Conservation (phyloP, 2,888 invertebrate genomes). For the Conomelus anceps region DNA sequence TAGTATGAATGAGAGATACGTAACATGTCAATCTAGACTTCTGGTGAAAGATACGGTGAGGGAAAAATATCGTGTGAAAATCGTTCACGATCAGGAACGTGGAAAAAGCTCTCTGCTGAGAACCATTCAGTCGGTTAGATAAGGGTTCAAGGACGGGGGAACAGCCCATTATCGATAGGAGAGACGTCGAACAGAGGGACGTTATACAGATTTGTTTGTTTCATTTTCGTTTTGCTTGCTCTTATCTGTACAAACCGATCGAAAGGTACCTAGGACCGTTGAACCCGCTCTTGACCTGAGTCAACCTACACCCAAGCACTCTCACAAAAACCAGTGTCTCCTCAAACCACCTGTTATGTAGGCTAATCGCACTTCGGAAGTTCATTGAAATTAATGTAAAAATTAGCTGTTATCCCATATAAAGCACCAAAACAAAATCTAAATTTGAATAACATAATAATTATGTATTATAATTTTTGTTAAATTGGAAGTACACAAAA, state of each 20-base stretch:
- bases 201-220: not conserved
- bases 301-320: not conserved
- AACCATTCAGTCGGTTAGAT: not conserved
- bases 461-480: too few species aligned
- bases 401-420: too few species aligned
- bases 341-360: not conserved
- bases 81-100: too few species aligned
- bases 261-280: not conserved
- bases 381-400: too few species aligned
- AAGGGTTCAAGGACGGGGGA: not conserved
- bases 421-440: too few species aligned
- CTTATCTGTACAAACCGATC: not conserved
- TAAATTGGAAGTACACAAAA: too few species aligned
- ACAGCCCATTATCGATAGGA: not conserved
- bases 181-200: not conserved
- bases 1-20: too few species aligned
- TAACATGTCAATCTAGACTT: too few species aligned
- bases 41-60: not conserved
- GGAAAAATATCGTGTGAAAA: too few species aligned
- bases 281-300: not conserved
- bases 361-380: not conserved
- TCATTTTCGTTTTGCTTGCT: not conserved
- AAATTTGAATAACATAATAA: too few species aligned
- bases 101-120: not conserved
- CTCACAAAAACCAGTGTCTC: not conserved